These are phyloP conservation scores for Arctopsyche grandis DNA, from an alignment of 1,140 invertebrate species.

Conservation along the genomic window DNA sequence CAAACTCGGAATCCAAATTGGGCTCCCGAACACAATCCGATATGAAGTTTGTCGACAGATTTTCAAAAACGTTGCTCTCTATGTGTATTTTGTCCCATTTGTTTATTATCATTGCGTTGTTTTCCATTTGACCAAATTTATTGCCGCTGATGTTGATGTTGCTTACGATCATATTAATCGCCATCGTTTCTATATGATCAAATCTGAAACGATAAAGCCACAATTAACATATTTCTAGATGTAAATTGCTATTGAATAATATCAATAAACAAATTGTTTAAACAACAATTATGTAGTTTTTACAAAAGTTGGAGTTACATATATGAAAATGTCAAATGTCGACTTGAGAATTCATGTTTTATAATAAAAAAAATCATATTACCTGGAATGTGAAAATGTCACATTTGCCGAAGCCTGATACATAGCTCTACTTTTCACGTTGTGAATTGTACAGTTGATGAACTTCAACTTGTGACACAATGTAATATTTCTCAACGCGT, in stretches of 20 bases:
- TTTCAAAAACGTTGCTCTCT: conserved; percentile 71
- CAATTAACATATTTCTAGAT: conserved; percentile 32
- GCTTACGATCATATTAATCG: conserved; percentile 72
- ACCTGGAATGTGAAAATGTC: conserved; percentile 74
- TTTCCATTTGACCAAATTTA: conserved; percentile 68
- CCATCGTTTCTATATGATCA: conserved; percentile 68
- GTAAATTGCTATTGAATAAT: conserved; percentile 10
- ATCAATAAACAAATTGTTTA: too few species aligned
- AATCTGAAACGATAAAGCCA: conserved; percentile 65
- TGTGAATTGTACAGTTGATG: conserved; percentile 68
- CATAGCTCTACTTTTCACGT: conserved; percentile 70
- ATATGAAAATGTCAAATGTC: too few species aligned
- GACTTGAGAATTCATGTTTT: conserved; percentile 7
- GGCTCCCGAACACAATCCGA: conserved; percentile 48
- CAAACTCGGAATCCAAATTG: conserved; percentile 61
- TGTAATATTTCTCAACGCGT: conserved; percentile 73
- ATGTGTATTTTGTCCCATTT: conserved; percentile 73
- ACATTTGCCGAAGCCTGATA: conserved; percentile 72
- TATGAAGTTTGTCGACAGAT: conserved; percentile 66
- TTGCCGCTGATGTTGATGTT: conserved; percentile 71
- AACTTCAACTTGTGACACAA: conserved; percentile 72
- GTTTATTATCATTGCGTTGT: conserved; percentile 68
- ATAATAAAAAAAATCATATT: conserved; percentile 51
- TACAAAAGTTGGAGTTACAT: too few species aligned
- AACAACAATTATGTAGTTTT: too few species aligned